Base-by-base conservation (phyloP, 2,113 vertebrate species). In the Dipodomys merriami region DNA sequence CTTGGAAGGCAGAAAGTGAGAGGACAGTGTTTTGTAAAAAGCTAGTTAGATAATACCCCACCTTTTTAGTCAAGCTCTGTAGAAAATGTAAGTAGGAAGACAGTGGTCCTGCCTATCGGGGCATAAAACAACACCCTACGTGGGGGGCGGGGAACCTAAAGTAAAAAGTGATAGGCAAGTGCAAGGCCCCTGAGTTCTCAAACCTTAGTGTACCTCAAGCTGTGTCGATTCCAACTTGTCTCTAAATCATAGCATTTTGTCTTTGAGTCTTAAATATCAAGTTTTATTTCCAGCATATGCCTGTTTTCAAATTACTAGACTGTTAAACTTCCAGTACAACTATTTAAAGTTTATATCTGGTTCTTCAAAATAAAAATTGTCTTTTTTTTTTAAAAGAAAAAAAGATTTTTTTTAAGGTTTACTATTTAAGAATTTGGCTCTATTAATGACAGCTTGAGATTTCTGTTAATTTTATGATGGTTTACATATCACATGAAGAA, bases 251-350 rank as follows among this genome's bases (percentile, higher is more conserved):
- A 96, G 71, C 65, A 62, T 57, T 96, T 96, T 69, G 79, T 20
- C 77, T 93, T 83, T 96, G 76, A 95, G 86, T 97, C 71, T 87
- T 96, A 74, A 77, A 86, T 29, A 88, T 96, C 92, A 8, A 76
- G 64, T 10, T 15, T 83, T 81, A 81, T 93, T 95, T 91, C 90
- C 1, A 93, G 29, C 85, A 85, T 44, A 49, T 81, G 49, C 16
- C 46, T 95, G 74, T 88, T 90, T 88, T 96, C 69, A 22, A 93
- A 46, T 92, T 89, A 62, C 64, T 68, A 96, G 49, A 95, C 30
- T 23, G 25, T 80, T 72, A 84, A 74, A 73, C 30, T 89, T 39
- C 0, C 0, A 64, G 19, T 93, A 53, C 30, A 91, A 86, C 85
- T 91, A 33, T 94, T 71, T 67, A 95, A 64, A 68, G 73, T 81